Percentiles rank a stretch among this genome's conserved stretches.
Evolutionary conservation across 2,888 invertebrate genomes (phyloP).

Genomic region (Athalia rosae): DNA sequence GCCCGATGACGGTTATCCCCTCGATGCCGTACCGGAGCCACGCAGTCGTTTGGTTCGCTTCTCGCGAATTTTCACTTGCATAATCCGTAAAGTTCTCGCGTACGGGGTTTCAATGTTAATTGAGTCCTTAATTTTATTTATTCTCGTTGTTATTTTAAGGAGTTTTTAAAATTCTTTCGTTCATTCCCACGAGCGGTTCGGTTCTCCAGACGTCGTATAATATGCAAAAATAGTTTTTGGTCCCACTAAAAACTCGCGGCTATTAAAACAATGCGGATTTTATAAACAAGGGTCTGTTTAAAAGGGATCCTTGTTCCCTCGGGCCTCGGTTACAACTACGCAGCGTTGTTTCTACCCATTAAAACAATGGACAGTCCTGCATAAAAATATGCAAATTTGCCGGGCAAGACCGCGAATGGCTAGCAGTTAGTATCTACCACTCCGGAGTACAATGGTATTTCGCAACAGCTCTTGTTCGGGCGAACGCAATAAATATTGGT

Average conservation of each 20-base stretch:
- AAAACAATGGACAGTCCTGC: slow-evolving; percentile 67
- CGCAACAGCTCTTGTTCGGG: slow-evolving; percentile 56
- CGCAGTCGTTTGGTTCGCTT: not conserved
- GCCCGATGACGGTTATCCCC: not conserved
- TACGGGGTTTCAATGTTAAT: too few relatives aligned
- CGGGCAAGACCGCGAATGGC: slow-evolving; percentile 2
- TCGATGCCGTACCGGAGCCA: not conserved
- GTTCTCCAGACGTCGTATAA: not conserved
- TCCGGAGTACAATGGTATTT: slow-evolving; percentile 65
- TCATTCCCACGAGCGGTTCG: not conserved
- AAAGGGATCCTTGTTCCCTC: slow-evolving; percentile 43
- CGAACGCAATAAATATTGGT: slow-evolving; percentile 69
- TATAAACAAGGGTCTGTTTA: slow-evolving; percentile 63
- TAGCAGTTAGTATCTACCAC: slow-evolving; percentile 34
- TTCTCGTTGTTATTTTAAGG: too few relatives aligned
- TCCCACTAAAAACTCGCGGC: slow-evolving; percentile 64
- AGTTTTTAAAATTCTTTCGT: not conserved
- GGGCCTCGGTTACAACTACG: slow-evolving; percentile 23
- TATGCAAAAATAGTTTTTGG: slow-evolving; percentile 7
- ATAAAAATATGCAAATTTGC: slow-evolving; percentile 66
- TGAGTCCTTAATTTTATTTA: too few relatives aligned
- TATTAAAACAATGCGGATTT: slow-evolving; percentile 69
- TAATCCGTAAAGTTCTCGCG: not conserved
- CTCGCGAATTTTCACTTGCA: not conserved
- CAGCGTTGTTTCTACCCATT: slow-evolving; percentile 59